These are phyloP conservation scores for Dipodomys stephensi DNA, from an alignment of 2,113 vertebrate genomes.

Conservation along the genomic window DNA sequence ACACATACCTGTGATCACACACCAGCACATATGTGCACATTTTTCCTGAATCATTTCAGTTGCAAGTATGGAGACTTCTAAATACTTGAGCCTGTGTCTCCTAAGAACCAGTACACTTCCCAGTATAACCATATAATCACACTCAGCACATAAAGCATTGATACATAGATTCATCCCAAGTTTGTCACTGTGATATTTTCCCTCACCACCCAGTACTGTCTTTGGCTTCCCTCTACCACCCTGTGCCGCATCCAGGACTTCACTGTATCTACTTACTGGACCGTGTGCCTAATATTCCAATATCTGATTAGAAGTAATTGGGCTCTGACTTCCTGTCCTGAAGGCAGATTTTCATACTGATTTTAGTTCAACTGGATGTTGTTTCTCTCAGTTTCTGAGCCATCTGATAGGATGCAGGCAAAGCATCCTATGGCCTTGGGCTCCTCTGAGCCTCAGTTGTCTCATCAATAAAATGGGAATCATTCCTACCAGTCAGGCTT, in stretches of 20 bases:
- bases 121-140: background rate
- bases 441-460: background rate
- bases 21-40: fast-evolving
- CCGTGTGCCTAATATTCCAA: background rate
- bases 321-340: background rate
- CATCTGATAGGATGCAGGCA: background rate
- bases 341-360: too few species aligned
- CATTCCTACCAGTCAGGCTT: conserved; percentile 30
- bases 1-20: background rate
- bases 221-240: background rate
- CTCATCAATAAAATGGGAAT: conserved; percentile 15
- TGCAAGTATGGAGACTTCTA: background rate
- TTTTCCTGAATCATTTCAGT: background rate
- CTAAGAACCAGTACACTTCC: background rate
- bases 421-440: background rate
- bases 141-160: background rate
- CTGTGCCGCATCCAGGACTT: background rate
- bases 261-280: too few species aligned
- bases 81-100: background rate
- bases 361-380: background rate
- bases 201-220: background rate
- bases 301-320: background rate
- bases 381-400: background rate
- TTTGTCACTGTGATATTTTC: background rate
- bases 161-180: background rate